Conservation (phyloP, 2,888 invertebrate species). For the Cryptocephalus moraei region DNA sequence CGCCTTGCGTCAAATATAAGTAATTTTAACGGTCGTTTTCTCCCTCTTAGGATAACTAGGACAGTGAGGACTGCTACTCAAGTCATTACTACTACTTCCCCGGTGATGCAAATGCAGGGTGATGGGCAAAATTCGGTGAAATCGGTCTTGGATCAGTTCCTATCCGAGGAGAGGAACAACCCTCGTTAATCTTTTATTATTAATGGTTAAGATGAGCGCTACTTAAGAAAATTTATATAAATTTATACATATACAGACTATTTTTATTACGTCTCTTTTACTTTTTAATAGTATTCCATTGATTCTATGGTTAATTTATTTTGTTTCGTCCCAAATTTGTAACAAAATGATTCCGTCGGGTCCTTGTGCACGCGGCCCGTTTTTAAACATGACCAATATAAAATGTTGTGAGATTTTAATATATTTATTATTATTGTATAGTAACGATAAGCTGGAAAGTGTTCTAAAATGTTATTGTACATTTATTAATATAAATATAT, state of each 20-base stretch:
- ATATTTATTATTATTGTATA: slow-evolving; percentile 13
- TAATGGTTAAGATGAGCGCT: slow-evolving; percentile 9
- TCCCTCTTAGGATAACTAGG: slow-evolving; percentile 39
- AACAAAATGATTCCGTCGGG: slow-evolving; percentile 1
- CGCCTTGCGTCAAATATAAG: background rate
- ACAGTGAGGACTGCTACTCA: slow-evolving; percentile 41
- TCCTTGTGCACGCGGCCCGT: slow-evolving; percentile 1
- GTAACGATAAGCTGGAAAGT: slow-evolving; percentile 12
- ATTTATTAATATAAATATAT: slow-evolving; percentile 8
- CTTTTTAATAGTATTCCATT: slow-evolving; percentile 1
- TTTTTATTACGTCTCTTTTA: no score
- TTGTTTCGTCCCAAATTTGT: slow-evolving; percentile 1
- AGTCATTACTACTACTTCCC: slow-evolving; percentile 29
- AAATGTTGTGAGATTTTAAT: slow-evolving; percentile 19
- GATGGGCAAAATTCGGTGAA: slow-evolving; percentile 43
- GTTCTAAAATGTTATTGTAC: slow-evolving; percentile 16
- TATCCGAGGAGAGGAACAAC: slow-evolving; percentile 41
- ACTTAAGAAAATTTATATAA: slow-evolving; percentile 8
- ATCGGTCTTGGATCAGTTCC: slow-evolving; percentile 44
- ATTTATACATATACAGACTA: background rate
- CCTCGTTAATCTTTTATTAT: slow-evolving; percentile 26
- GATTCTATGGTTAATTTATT: slow-evolving; percentile 1
- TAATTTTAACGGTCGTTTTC: background rate
- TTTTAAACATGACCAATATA: slow-evolving; percentile 19
- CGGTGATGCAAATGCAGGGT: slow-evolving; percentile 24